A percentile compares a stretch with the other conserved stretches of the same genome.
Evolutionary conservation across 2,888 invertebrate species (phyloP).

Genomic region (Cotesia congregata): DNA sequence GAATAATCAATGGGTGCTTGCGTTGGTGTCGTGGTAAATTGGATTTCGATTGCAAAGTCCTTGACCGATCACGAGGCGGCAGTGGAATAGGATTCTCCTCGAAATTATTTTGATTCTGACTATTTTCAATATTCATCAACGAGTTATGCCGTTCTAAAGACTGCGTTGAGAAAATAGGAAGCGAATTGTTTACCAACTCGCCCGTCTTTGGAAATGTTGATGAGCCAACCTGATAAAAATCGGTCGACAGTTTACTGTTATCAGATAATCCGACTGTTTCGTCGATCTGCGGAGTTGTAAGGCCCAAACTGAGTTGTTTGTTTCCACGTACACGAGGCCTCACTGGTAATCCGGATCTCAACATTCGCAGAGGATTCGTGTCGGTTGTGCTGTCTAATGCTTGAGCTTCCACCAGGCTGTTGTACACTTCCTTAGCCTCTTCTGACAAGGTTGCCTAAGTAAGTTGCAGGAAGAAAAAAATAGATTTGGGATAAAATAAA

Average conservation of each 20-base stretch:
- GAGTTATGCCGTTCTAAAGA: conserved; percentile 57
- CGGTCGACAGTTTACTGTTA: conserved; percentile 52
- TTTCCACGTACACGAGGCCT: conserved; percentile 73
- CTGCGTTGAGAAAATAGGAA: conserved; percentile 53
- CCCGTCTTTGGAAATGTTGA: conserved; percentile 64
- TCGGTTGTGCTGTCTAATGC: conserved; percentile 63
- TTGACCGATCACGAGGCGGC: conserved; percentile 82
- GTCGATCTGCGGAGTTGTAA: conserved; percentile 52
- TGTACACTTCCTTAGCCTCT: conserved; percentile 94
- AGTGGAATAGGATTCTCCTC: conserved; percentile 81
- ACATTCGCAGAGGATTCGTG: conserved; percentile 77
- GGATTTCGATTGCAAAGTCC: conserved; percentile 75
- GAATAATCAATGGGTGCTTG: conserved; percentile 86
- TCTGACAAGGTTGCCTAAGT: conserved; percentile 86
- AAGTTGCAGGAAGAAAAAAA: conserved; percentile 57
- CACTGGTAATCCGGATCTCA: conserved; percentile 75
- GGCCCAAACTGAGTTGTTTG: conserved; percentile 67
- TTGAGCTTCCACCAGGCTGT: conserved; percentile 85
- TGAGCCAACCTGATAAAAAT: conserved; percentile 62
- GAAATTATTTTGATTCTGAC: conserved; percentile 56
- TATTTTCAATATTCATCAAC: conserved; percentile 62
- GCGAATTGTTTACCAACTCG: conserved; percentile 58
- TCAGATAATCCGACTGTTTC: conserved; percentile 49
- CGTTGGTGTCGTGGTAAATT: conserved; percentile 82
- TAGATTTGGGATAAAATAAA: conserved; percentile 48